Evolutionary conservation across 2,797 vertebrate species (phyloP).

Genomic region (Muscicapa striata): DNA sequence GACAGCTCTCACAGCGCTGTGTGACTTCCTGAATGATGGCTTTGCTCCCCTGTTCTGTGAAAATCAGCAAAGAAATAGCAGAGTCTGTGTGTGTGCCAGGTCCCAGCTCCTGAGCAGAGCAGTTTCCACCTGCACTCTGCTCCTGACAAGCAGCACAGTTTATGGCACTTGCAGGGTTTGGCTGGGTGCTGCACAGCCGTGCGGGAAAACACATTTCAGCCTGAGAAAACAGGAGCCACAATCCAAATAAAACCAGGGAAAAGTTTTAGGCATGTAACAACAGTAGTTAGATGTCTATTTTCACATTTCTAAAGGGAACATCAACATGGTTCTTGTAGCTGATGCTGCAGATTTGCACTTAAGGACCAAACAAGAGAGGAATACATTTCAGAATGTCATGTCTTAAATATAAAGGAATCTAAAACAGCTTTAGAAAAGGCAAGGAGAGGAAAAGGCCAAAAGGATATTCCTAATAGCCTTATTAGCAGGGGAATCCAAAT

Average conservation of each 20-base stretch:
- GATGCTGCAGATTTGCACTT: not conserved
- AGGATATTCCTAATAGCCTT: not conserved
- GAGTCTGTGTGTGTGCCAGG: not conserved
- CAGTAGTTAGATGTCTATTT: not conserved
- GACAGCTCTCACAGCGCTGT: not conserved
- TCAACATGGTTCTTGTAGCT: not conserved
- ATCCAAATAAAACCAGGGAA: not conserved
- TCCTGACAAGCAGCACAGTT: not conserved
- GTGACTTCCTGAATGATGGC: not conserved
- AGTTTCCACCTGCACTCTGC: not conserved
- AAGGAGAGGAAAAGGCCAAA: not conserved
- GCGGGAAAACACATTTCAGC: not conserved
- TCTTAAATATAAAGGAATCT: not conserved
- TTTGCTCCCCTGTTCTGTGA: not conserved
- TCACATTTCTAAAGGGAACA: not conserved
- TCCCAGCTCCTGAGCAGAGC: not conserved
- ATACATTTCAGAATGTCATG: not conserved
- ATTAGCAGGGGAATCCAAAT: slow-evolving; percentile 9
- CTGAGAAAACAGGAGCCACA: not conserved
- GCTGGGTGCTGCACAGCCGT: not conserved
- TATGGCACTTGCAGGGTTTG: not conserved
- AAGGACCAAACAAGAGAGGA: not conserved
- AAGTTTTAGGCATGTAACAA: not conserved
- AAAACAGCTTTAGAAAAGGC: not conserved
- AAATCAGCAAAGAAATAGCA: not conserved